Percentiles rank a stretch among this genome's conserved stretches.
Conservation (phyloP, 2,797 vertebrate species). For the Molossus alvarezi region DNA sequence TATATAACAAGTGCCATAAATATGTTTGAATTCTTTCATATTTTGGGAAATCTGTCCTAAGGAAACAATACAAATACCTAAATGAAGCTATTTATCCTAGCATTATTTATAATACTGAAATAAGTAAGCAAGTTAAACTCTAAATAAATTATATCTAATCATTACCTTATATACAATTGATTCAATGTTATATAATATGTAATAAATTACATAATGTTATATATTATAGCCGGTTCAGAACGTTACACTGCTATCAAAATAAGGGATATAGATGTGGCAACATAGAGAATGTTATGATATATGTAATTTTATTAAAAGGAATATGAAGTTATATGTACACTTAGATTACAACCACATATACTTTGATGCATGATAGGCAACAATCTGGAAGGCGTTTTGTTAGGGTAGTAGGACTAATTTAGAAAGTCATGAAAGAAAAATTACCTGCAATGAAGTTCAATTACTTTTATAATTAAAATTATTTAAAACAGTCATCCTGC, state of each 20-base stretch:
- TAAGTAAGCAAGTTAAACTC: slow-evolving; percentile 31
- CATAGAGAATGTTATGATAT: not conserved
- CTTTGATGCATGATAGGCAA: not conserved
- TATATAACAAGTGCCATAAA: not conserved
- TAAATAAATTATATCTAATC: slow-evolving; percentile 39
- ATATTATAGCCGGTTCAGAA: not conserved
- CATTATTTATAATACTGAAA: slow-evolving; percentile 38
- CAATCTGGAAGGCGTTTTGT: slow-evolving; percentile 37
- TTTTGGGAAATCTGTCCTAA: slow-evolving; percentile 9
- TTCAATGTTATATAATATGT: not conserved
- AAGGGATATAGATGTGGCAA: not conserved
- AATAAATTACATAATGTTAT: not conserved
- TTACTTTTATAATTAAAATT: slow-evolving; percentile 64
- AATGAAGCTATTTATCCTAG: slow-evolving; percentile 51
- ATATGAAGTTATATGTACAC: slow-evolving; percentile 7
- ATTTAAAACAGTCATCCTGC: slow-evolving; percentile 14
- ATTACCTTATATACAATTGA: not conserved
- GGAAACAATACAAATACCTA: slow-evolving; percentile 55
- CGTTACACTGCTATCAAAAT: slow-evolving; percentile 41
- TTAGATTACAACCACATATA: slow-evolving; percentile 55
- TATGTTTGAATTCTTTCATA: not conserved
- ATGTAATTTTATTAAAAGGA: slow-evolving; percentile 7
- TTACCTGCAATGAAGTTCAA: slow-evolving; percentile 22
- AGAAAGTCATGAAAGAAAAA: slow-evolving; percentile 25
- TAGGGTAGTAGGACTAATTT: not conserved